phyloP scores from a whole-genome alignment of 1,140 invertebrate genomes.

The Drepana arcuata region DNA sequence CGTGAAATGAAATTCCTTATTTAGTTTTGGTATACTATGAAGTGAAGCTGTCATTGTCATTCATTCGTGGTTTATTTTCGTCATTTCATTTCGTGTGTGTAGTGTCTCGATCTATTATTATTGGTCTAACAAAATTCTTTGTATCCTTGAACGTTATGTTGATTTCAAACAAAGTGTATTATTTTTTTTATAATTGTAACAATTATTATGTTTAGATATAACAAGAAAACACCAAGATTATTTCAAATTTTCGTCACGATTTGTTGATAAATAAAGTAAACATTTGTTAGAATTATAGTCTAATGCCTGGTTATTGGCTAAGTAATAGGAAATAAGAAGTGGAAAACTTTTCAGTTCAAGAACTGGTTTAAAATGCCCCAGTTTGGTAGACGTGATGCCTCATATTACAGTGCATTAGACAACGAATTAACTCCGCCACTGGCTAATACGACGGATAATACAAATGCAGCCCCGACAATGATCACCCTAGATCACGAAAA shows the following conservation, averaged over 20 bases:
- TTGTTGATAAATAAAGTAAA: too few relatives aligned
- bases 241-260: too few relatives aligned
- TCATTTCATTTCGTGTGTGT: constrained; percentile 53
- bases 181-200: too few relatives aligned
- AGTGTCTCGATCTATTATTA: constrained; percentile 37
- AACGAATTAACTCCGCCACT: constrained; percentile 52
- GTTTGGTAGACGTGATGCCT: constrained; percentile 51
- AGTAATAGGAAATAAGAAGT: too few relatives aligned
- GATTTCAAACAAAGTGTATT: too few relatives aligned
- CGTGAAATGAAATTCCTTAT: constrained; percentile 15
- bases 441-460: constrained; percentile 28
- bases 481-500: constrained; percentile 54
- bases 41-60: constrained; percentile 34
- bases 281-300: too few relatives aligned
- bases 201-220: too few relatives aligned
- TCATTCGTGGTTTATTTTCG: constrained; percentile 57
- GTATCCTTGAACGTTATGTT: constrained; percentile 59
- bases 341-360: too few relatives aligned
- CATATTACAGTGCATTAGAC: constrained; percentile 52
- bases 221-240: too few relatives aligned
- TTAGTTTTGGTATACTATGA: constrained; percentile 13
- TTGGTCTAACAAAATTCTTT: constrained; percentile 46
- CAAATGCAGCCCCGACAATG: constrained; percentile 41
- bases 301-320: too few relatives aligned
- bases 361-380: constrained; percentile 44